Percentiles rank a stretch among this genome's conserved stretches.
Conservation (phyloP, 2,797 vertebrate genomes). For the Amphiprion clarkii region DNA sequence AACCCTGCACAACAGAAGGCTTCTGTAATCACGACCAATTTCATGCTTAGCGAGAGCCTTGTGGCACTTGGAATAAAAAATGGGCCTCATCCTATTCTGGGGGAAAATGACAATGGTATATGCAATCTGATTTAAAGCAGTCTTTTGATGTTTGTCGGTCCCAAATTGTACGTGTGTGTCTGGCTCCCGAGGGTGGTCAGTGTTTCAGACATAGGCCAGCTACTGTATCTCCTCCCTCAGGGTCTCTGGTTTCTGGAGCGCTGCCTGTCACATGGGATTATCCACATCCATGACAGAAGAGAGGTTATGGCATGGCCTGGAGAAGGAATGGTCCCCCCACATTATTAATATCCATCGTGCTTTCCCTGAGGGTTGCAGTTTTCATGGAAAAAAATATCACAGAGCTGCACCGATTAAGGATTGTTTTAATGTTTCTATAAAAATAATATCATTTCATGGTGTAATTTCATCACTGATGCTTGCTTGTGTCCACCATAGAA, state of each 20-base stretch:
- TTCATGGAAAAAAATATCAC: too few species aligned
- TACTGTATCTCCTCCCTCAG: slow-evolving; percentile 6
- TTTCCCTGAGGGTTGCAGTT: too few species aligned
- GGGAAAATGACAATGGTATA: neutral
- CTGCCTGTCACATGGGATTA: slow-evolving; percentile 20
- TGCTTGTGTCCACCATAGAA: too few species aligned
- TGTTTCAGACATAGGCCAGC: neutral
- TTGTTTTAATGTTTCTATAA: too few species aligned
- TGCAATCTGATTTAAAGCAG: neutral
- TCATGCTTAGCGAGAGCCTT: slow-evolving; percentile 11
- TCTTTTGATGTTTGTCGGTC: neutral
- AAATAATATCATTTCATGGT: too few species aligned
- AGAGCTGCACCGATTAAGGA: too few species aligned
- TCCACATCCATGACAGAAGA: neutral
- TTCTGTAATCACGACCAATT: neutral
- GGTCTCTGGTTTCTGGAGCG: neutral
- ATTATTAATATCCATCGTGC: too few species aligned
- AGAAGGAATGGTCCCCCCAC: neutral
- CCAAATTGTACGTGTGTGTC: neutral
- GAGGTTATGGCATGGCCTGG: neutral
- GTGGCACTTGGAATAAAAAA: neutral
- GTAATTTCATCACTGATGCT: too few species aligned
- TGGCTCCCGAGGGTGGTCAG: too few species aligned
- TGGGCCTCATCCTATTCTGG: neutral
- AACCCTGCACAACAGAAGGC: too few species aligned